Conservation (phyloP, 2,113 vertebrate species). For the Neodon shergylaensis region DNA sequence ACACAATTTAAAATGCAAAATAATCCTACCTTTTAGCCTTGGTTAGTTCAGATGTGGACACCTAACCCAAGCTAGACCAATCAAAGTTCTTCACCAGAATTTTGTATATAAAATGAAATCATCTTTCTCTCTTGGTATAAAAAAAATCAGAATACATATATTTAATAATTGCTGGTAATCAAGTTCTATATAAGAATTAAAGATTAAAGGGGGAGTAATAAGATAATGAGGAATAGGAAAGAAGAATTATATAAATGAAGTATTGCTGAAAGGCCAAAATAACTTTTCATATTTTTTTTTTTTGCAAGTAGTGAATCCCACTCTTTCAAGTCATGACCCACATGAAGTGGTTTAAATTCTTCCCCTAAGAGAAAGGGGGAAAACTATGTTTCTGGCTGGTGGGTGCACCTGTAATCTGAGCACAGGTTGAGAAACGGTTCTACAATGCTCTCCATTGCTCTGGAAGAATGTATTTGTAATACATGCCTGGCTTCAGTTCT, state of each 20-base stretch:
- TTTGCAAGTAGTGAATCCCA: background rate
- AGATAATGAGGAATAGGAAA: background rate
- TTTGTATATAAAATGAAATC: slow-evolving; percentile 40
- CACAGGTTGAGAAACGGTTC: background rate
- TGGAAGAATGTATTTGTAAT: too few relatives aligned
- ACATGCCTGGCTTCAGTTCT: background rate
- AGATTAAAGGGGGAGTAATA: background rate
- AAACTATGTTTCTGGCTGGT: background rate
- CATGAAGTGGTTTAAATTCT: background rate
- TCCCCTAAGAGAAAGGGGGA: background rate
- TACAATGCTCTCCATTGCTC: background rate
- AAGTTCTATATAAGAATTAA: slow-evolving; percentile 1
- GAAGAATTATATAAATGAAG: background rate
- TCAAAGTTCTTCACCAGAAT: slow-evolving; percentile 35
- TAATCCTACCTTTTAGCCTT: background rate
- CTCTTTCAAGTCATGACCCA: background rate
- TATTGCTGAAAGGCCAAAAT: background rate
- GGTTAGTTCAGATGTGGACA: background rate
- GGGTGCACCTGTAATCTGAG: background rate
- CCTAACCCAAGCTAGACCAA: background rate
- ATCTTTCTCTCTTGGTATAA: background rate
- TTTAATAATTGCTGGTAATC: background rate
- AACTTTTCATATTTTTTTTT: background rate
- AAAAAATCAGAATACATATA: slow-evolving; percentile 17
- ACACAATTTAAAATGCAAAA: slow-evolving; percentile 14